Evolutionary conservation across 2,113 vertebrate species (phyloP).

Genomic region (Plestiodon gilberti): DNA sequence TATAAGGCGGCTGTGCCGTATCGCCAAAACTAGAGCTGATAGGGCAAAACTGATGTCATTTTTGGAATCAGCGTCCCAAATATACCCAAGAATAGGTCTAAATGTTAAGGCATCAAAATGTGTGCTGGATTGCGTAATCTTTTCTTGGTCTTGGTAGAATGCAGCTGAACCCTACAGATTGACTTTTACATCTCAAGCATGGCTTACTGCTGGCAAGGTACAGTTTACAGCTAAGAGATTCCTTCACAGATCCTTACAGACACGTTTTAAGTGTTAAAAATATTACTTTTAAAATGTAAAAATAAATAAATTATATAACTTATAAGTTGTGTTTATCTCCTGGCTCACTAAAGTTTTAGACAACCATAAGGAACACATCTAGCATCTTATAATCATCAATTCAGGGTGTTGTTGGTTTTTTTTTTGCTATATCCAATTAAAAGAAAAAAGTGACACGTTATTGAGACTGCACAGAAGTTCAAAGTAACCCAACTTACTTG

Average conservation of each 20-base stretch:
- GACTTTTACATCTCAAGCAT: background rate
- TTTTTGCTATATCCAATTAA: background rate
- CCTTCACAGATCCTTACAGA: background rate
- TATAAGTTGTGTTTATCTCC: background rate
- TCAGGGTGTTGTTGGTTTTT: no score
- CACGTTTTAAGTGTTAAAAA: background rate
- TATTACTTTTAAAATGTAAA: background rate
- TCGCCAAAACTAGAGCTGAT: no score
- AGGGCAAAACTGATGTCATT: no score
- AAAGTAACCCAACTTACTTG: slow-evolving; percentile 86
- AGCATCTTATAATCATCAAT: background rate
- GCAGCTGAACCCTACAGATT: background rate
- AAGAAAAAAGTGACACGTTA: background rate
- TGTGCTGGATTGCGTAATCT: no score
- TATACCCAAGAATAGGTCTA: no score
- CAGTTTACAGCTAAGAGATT: background rate
- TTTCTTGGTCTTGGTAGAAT: background rate
- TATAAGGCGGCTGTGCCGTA: no score
- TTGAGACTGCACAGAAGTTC: background rate
- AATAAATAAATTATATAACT: background rate
- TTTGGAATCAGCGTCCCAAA: no score
- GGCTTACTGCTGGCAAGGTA: background rate
- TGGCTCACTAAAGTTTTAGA: background rate
- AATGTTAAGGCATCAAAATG: no score
- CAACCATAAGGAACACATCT: background rate